Evolutionary conservation across 2,797 vertebrate genomes (phyloP).

Genomic region (Etheostoma nigrum): DNA sequence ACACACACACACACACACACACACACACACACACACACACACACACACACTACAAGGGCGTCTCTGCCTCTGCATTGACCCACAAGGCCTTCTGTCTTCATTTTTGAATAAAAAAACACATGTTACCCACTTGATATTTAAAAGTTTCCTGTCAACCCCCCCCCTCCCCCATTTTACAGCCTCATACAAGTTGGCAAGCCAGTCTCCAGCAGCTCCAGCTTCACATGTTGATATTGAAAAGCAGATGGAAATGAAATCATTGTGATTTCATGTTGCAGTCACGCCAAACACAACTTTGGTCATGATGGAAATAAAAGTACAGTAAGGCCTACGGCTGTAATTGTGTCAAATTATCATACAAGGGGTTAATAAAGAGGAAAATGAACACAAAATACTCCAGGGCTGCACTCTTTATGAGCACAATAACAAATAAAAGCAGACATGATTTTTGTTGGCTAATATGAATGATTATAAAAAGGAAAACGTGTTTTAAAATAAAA

Average conservation of each 20-base stretch:
- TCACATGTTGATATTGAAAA: constrained; percentile 81
- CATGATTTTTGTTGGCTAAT: background rate
- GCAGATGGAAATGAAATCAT: constrained; percentile 85
- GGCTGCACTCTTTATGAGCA: constrained; percentile 15
- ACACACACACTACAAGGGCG: background rate
- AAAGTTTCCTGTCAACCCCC: constrained; percentile 61
- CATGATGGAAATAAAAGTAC: constrained; percentile 46
- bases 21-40: too few species aligned
- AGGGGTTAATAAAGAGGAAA: constrained; percentile 50
- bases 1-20: too few species aligned
- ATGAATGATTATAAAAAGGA: constrained; percentile 11
- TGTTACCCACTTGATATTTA: constrained; percentile 73
- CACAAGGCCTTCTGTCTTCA: constrained; percentile 34
- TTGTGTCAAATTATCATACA: constrained; percentile 31
- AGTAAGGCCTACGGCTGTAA: constrained; percentile 36
- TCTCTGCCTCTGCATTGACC: constrained; percentile 41
- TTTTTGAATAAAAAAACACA: constrained; percentile 79
- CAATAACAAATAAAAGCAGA: constrained; percentile 14
- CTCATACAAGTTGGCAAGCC: constrained; percentile 76
- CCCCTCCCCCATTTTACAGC: constrained; percentile 47
- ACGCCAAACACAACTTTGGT: constrained; percentile 77
- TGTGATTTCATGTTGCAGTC: constrained; percentile 66
- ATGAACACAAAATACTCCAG: constrained; percentile 3
- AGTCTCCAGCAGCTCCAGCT: constrained; percentile 68
- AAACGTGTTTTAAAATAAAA: constrained; percentile 26